Percentiles rank a stretch among this genome's conserved stretches.
Evolutionary conservation across 2,797 vertebrate species (phyloP).

Genomic region (Lutjanus campechanus): DNA sequence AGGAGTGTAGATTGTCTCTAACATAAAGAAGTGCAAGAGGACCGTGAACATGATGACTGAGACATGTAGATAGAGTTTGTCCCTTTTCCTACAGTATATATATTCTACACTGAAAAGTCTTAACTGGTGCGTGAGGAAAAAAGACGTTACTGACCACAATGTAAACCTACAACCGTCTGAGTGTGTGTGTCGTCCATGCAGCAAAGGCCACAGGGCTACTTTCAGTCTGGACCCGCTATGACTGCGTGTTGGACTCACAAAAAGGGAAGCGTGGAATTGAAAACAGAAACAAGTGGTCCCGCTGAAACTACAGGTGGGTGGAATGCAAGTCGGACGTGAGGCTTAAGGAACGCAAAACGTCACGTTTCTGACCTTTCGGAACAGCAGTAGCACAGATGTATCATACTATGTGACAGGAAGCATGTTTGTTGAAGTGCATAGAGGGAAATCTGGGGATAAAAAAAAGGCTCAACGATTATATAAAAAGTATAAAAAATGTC

Average conservation of each 20-base stretch:
- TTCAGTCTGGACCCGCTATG: slow-evolving; percentile 28
- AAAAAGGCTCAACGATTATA: slow-evolving; percentile 49
- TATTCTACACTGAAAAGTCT: not conserved
- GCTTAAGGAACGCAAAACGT: slow-evolving; percentile 16
- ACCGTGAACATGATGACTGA: slow-evolving; percentile 9
- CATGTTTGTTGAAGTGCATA: slow-evolving; percentile 37
- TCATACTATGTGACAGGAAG: slow-evolving; percentile 12
- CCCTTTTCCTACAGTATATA: slow-evolving; percentile 5
- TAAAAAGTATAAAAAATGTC: slow-evolving; percentile 68
- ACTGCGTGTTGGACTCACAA: slow-evolving; percentile 9
- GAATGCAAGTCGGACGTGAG: slow-evolving; percentile 69
- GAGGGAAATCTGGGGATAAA: slow-evolving; percentile 24
- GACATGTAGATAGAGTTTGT: slow-evolving; percentile 13
- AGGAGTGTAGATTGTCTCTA: slow-evolving; percentile 46
- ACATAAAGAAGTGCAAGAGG: slow-evolving; percentile 23
- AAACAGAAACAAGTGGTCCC: slow-evolving; percentile 69
- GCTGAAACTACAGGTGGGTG: slow-evolving; percentile 36
- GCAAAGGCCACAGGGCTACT: not conserved
- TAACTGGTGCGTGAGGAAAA: not conserved
- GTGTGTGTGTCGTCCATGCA: slow-evolving; percentile 19
- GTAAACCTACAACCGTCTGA: slow-evolving; percentile 24
- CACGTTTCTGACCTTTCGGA: slow-evolving; percentile 35
- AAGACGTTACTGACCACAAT: slow-evolving; percentile 31
- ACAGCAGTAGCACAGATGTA: slow-evolving; percentile 25
- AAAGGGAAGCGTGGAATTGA: slow-evolving; percentile 12